Evolutionary conservation across 2,113 vertebrate genomes (phyloP), one percentile per base, ranked within the genome.

Genomic region (Myrmecophaga tridactyla): DNA sequence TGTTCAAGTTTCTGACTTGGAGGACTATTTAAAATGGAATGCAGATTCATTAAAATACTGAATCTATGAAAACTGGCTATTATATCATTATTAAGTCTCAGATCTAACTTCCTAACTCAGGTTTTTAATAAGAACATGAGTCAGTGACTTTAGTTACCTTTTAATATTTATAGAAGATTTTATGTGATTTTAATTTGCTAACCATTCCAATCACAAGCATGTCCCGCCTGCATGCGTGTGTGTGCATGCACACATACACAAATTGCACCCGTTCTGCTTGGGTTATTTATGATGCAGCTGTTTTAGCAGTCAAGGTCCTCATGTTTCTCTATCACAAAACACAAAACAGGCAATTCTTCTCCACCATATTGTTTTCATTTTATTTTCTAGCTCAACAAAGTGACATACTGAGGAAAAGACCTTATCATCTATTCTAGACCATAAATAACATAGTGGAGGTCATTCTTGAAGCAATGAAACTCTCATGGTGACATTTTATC

Each of bases 201-300:
- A 98, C 92, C 96, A 96, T 63, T 96, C 89, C 95, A 96, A 86
- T 81, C 89, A 93, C 72, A 90, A 77, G 73, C 96, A 91, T 78
- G 87, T 96, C 95, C 92, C 90, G 67, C 78, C 96, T 86, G 75
- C 82, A 53, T 96, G 86, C 65, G 65, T n/a, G n/a, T n/a, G n/a
- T n/a, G n/a, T n/a, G n/a, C 82, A 65, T 72, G 73, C 82, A 29
- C 39, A 27, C 51, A 14, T 78, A 75, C 90, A 58, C 82, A 77
- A 91, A 31, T 56, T 84, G 85, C 90, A 97, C 97, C 90, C 94
- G 92, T 84, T 91, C 96, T 86, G 46, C 3, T 1, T 43, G 92
- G 56, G 77, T 98, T 97, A 97, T 98, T 98, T 98, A 98, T 4
- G 17, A 90, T 77, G 81, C 98, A 98, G 98, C 98, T 98, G 97